phyloP scores from a whole-genome alignment of 2,797 vertebrate species.

The Artibeus jamaicensis region DNA sequence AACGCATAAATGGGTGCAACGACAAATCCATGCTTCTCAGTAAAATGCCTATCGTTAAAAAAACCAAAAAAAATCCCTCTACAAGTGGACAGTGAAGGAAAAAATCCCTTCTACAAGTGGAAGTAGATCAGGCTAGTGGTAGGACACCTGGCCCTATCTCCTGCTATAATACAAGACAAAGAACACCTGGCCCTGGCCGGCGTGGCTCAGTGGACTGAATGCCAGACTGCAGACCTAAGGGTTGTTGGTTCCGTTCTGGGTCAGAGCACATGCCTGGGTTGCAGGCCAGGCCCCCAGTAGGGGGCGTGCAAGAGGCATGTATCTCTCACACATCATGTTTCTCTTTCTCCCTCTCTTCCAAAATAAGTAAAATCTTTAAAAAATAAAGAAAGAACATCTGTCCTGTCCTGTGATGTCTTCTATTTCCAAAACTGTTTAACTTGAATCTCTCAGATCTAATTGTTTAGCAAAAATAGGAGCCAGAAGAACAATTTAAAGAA shows the following conservation, averaged over 20 bases:
- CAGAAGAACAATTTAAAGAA: slow-evolving; percentile 7
- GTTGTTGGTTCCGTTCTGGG: no score
- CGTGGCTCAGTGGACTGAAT: no score
- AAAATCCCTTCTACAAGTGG: background rate
- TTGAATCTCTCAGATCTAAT: background rate
- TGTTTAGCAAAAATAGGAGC: background rate
- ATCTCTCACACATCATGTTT: no score
- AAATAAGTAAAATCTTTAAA: no score
- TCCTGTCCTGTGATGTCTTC: background rate
- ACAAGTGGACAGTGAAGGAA: background rate
- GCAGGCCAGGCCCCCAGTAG: no score
- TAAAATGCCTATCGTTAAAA: background rate
- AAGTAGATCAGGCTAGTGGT: background rate
- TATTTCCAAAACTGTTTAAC: background rate
- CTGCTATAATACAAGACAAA: background rate
- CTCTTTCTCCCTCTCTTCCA: no score
- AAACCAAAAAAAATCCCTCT: background rate
- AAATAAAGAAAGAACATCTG: no score
- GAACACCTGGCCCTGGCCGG: background rate
- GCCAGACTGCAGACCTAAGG: no score
- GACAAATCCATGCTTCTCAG: background rate
- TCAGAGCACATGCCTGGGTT: no score
- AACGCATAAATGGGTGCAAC: background rate
- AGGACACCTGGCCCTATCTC: background rate
- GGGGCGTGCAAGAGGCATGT: no score